Base-by-base conservation (phyloP, 2,888 invertebrate species). In the Metellina segmentata region DNA sequence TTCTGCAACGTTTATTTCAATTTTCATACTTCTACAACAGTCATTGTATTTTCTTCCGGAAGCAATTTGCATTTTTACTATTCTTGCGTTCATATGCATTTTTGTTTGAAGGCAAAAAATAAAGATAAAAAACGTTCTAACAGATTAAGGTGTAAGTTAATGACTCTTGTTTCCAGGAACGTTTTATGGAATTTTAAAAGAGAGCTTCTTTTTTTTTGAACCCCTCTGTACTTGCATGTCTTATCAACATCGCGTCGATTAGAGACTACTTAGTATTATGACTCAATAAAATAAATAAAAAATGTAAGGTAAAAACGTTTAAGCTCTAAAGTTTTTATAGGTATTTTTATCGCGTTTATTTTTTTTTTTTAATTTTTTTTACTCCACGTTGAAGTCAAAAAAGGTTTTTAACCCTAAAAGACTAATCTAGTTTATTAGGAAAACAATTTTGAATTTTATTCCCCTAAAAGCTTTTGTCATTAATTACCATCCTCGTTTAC, bases 221-320 rank as follows among this genome's bases (percentile, higher is more conserved):
- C 7, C 34, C 34, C 34, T 34, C 34, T 34, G 34, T 34, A n/a
- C 48, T 82, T 8, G 19, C 53, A 79, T 49, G 69, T 19, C 69
- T 82, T 82, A 82, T 69, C 71, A 71, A n/a, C 71, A 71, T 19
- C 71, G 20, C 49, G 69, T 16, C 49, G 82, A 82, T 82, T 82
- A 82, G 82, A 82, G 52, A 82, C 71, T 82, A 71, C 82, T 82
- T 82, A 82, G 71, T 34, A 69, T 82, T 82, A 82, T 82, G 82
- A 51, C 82, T 70, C 19, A n/a, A 71, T 71, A 34, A 78, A 78
- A 52, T 52, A n/a, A 78, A 16, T 19, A 52, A 16, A 52, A 78
- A 78, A 52, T 0, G 34, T 34, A 20, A 48, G 19, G 52, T 48
- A 78, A 78, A 52, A 78, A 78, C 61, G 61, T 16, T 61, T 61